Evolutionary conservation across 2,888 invertebrate genomes (phyloP).

Genomic region (Pseudanteris insignis): DNA sequence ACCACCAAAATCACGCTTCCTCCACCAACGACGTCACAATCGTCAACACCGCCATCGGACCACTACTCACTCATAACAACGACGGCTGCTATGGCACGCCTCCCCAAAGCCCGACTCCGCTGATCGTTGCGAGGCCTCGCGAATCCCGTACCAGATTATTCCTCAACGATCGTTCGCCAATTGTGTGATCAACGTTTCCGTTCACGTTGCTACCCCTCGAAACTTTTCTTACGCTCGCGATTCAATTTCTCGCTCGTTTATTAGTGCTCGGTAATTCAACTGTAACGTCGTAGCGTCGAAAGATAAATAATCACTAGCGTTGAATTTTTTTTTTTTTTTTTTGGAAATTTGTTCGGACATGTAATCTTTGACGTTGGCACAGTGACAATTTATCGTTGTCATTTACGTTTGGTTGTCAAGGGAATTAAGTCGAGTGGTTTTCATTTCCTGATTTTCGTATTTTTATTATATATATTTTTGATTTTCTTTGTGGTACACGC

Average conservation of each 20-base stretch:
- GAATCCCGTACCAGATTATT: slow-evolving; percentile 14
- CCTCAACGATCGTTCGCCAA: slow-evolving; percentile 3
- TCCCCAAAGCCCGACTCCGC: slow-evolving; percentile 41
- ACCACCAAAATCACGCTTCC: slow-evolving; percentile 42
- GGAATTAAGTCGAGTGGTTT: too few species aligned
- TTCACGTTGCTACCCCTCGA: background rate
- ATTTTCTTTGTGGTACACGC: slow-evolving; percentile 13
- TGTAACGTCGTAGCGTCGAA: too few species aligned
- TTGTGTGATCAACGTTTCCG: slow-evolving; percentile 4
- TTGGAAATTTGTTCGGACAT: too few species aligned
- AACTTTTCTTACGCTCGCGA: too few species aligned
- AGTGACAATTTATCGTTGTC: too few species aligned
- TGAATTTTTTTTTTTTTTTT: too few species aligned
- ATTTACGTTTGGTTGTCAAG: too few species aligned
- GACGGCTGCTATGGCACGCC: slow-evolving; percentile 42
- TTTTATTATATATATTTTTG: background rate
- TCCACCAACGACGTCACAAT: slow-evolving; percentile 43
- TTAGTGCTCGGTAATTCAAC: background rate
- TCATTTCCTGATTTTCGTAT: background rate
- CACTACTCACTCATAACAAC: slow-evolving; percentile 40
- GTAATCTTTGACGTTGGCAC: too few species aligned
- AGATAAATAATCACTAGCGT: too few species aligned
- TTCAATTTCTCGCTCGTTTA: background rate
- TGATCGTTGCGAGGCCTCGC: slow-evolving; percentile 22
- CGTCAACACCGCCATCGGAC: slow-evolving; percentile 42